These are phyloP conservation scores for Solea solea DNA, from an alignment of 2,113 vertebrate genomes.

Conservation along the genomic window DNA sequence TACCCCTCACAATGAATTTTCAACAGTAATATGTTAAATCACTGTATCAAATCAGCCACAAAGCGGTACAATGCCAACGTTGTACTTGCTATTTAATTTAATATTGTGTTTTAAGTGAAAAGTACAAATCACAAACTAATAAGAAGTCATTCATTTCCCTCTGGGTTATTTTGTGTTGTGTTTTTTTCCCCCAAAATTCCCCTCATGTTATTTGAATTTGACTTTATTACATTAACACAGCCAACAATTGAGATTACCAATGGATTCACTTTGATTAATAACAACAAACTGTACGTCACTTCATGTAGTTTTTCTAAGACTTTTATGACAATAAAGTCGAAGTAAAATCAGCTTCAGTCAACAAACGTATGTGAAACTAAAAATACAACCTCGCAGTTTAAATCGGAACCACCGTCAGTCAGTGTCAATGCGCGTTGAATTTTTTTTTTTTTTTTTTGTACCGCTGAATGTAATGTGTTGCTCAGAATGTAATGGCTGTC, in stretches of 20 bases:
- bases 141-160: slow-evolving; percentile 32
- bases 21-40: slow-evolving; percentile 9
- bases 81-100: background rate
- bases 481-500: slow-evolving; percentile 27
- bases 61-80: background rate
- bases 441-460: background rate
- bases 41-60: slow-evolving; percentile 1
- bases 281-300: slow-evolving; percentile 22
- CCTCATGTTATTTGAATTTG: slow-evolving; percentile 26
- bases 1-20: slow-evolving; percentile 16
- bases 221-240: slow-evolving; percentile 45
- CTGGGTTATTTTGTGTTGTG: slow-evolving; percentile 1
- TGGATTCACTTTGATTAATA: slow-evolving; percentile 39
- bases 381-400: background rate
- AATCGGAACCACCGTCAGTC: slow-evolving; percentile 1
- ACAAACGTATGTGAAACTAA: background rate
- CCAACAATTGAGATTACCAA: slow-evolving; percentile 42
- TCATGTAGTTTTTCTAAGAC: slow-evolving; percentile 16
- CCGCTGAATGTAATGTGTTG: slow-evolving; percentile 6
- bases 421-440: background rate
- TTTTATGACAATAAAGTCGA: background rate
- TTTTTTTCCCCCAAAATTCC: slow-evolving; percentile 1
- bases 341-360: background rate
- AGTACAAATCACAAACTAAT: slow-evolving; percentile 34
- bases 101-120: slow-evolving; percentile 14